These are phyloP conservation scores for Leptogaster cylindrica DNA, from an alignment of 2,888 invertebrate genomes.

Conservation along the genomic window DNA sequence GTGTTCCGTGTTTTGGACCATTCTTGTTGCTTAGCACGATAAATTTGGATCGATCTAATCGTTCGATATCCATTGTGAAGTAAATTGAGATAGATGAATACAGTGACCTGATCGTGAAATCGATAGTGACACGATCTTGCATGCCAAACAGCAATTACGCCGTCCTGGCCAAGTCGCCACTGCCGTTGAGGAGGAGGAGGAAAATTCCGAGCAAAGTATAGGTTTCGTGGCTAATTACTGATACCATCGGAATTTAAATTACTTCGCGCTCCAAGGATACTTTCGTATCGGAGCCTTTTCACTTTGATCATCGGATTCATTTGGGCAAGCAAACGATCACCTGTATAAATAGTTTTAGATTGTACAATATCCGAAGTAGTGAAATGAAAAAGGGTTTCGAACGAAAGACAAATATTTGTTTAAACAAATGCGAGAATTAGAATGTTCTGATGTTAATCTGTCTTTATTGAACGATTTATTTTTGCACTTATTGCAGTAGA, in stretches of 20 bases:
- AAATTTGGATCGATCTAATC: too few species aligned
- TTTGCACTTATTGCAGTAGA: background rate
- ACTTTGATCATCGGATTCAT: slow-evolving; percentile 22
- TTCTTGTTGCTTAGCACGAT: slow-evolving; percentile 15
- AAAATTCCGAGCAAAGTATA: slow-evolving; percentile 1
- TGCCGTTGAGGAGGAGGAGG: slow-evolving; percentile 3
- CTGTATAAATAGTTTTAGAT: background rate
- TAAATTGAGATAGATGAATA: slow-evolving; percentile 18
- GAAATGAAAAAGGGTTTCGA: too few species aligned
- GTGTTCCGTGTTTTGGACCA: background rate
- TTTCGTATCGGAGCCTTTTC: background rate
- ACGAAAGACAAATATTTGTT: background rate
- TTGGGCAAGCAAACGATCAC: slow-evolving; percentile 11
- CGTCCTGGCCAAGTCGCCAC: background rate
- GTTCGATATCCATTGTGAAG: too few species aligned
- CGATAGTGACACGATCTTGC: slow-evolving; percentile 26
- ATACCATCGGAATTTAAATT: slow-evolving; percentile 29
- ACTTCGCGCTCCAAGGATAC: slow-evolving; percentile 10
- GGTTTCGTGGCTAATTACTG: slow-evolving; percentile 14
- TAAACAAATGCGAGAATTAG: slow-evolving; percentile 11
- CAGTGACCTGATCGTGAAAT: slow-evolving; percentile 7
- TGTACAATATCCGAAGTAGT: background rate
- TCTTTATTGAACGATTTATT: slow-evolving; percentile 4
- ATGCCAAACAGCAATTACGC: slow-evolving; percentile 14
- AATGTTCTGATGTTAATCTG: too few species aligned